phyloP scores from a whole-genome alignment of 2,797 vertebrate genomes.

The Sebastes ruberrimus region DNA sequence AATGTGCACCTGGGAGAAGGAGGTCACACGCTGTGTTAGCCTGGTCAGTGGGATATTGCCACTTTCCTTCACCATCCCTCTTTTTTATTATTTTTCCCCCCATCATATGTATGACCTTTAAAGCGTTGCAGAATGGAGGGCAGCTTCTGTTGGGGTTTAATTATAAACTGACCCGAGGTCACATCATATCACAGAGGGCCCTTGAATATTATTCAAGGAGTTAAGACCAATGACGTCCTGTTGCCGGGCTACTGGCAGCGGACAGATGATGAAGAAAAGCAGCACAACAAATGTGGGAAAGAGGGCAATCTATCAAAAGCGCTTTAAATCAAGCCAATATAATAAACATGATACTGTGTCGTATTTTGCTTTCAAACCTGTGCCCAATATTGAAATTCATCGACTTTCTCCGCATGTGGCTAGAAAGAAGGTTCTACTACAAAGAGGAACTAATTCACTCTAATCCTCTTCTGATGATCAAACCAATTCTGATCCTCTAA shows the following conservation, averaged over 20 bases:
- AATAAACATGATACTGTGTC: not conserved
- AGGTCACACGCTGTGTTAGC: constrained; percentile 34
- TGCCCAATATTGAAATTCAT: constrained; percentile 12
- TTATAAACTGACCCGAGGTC: constrained; percentile 68
- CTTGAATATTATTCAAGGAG: constrained; percentile 53
- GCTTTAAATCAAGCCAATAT: not conserved
- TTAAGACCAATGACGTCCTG: constrained; percentile 23
- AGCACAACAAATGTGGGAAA: not conserved
- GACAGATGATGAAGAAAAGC: constrained; percentile 28
- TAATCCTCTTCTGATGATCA: constrained; percentile 66
- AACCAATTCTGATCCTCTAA: constrained; percentile 55
- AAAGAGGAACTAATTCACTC: constrained; percentile 47
- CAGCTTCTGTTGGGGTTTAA: constrained; percentile 66
- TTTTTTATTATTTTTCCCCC: not conserved
- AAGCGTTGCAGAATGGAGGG: constrained; percentile 45
- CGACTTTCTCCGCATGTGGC: not conserved
- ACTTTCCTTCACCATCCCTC: not conserved
- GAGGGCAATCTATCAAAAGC: not conserved
- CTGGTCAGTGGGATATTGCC: constrained; percentile 26
- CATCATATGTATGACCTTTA: constrained; percentile 64
- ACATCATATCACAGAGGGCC: constrained; percentile 37
- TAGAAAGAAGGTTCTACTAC: constrained; percentile 28
- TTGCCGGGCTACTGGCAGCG: constrained; percentile 1
- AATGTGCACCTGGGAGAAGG: constrained; percentile 35
- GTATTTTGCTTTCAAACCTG: not conserved